These are phyloP conservation scores for Paramormyrops hopkinsi DNA, from an alignment of 2,797 vertebrate genomes.

Conservation along the genomic window DNA sequence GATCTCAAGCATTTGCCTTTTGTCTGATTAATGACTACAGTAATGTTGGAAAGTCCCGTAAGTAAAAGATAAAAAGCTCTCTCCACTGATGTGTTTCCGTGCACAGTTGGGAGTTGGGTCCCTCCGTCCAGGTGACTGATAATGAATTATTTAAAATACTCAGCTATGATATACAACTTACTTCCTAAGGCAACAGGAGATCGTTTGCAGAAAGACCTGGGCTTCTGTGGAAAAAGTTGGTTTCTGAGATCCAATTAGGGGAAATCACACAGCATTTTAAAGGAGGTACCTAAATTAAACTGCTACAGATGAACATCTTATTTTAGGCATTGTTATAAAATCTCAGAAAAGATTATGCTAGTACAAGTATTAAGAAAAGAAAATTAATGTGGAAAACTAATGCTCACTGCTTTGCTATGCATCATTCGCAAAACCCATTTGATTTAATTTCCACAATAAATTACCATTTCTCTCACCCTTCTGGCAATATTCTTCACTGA, in stretches of 20 bases:
- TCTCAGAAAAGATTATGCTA: neutral
- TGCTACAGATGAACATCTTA: neutral
- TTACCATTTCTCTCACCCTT: constrained; percentile 37
- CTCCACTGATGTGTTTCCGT: neutral
- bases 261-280: neutral
- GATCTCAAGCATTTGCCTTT: neutral
- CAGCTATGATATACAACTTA: neutral
- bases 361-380: neutral
- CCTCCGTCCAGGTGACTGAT: neutral
- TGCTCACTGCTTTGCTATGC: neutral
- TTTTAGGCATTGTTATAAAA: neutral
- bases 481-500: constrained; percentile 41
- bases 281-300: neutral
- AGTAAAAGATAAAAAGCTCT: constrained; percentile 25
- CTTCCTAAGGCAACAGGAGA: neutral
- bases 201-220: neutral
- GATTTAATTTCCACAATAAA: constrained; percentile 35
- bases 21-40: constrained; percentile 22
- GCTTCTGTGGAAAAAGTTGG: neutral
- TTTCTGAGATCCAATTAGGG: neutral
- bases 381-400: neutral
- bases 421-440: neutral
- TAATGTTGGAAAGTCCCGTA: constrained; percentile 13
- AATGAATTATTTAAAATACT: neutral
- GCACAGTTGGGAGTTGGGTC: neutral